Base-by-base conservation (phyloP, 1,140 invertebrate species). In the Aphidius ervi region DNA sequence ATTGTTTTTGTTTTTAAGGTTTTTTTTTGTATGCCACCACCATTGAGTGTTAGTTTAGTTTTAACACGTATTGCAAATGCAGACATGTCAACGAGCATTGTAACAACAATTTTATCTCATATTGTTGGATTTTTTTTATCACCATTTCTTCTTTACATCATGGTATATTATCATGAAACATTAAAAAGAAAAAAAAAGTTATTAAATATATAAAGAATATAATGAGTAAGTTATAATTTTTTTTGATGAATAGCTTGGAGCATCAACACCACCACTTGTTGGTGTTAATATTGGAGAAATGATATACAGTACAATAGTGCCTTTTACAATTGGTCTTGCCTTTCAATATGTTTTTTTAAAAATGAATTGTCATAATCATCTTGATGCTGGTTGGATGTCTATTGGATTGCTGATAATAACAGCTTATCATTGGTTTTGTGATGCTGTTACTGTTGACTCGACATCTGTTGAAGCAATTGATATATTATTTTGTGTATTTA, bases 21-120 rank as follows among this genome's bases (percentile, higher is more conserved):
- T 45, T 68, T 79, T 52, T 78, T 77, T 41, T 79, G 76, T 57
- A 77, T 78, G 76, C 77, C 77, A 60, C 77, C 77, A 9, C 77
- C 76, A 7, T 76, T 78, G 56, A 75, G 72, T 59, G 76, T 77
- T 5, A 70, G 75, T 61, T 52, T 78, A 45, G 75, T 71, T 58
- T 59, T 79, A 46, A 75, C 67, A 58, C 69, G 74, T 68, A 52
- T 79, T 53, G 71, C 76, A 23, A 63, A 73, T 53, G 77, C 70
- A 40, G 76, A 79, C 69, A 66, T 78, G 54, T 66, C 76, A 45
- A 77, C 76, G 20, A 78, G 76, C 46, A 68, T 79, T 41, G 69
- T 75, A n/a, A 74, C 74, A 39, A 77, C 74, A 6, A 58, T 78
- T 20, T 61, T 73, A 9, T 75, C 73, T 20, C 73, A 77, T 61